Evolutionary conservation across 1,140 invertebrate genomes (phyloP).

Genomic region (Drosophila asahinai): DNA sequence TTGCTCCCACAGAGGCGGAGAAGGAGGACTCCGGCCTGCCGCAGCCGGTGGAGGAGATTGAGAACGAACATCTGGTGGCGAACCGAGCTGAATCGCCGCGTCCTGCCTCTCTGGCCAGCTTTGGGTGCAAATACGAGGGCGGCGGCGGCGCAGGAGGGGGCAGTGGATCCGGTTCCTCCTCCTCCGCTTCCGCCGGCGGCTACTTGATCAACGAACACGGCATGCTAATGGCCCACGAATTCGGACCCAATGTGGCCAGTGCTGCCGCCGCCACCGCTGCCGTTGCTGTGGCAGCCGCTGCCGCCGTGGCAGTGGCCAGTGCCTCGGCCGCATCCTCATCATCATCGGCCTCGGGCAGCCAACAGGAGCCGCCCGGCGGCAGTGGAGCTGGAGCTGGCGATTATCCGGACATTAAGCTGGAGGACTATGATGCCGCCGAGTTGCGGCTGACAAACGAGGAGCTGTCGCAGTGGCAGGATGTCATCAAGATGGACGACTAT

Average conservation of each 20-base stretch:
- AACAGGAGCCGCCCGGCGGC: constrained; percentile 27
- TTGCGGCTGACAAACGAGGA: constrained; percentile 82
- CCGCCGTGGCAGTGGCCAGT: constrained; percentile 37
- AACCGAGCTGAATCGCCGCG: constrained; percentile 47
- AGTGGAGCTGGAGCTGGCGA: constrained; percentile 34
- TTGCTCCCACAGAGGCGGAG: constrained; percentile 14
- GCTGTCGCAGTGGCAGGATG: constrained; percentile 87
- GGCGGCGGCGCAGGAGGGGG: background rate
- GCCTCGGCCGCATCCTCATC: constrained; percentile 26
- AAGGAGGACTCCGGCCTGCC: constrained; percentile 48
- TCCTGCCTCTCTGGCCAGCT: constrained; percentile 22
- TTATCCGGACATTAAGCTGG: constrained; percentile 72
- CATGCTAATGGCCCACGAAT: constrained; percentile 79
- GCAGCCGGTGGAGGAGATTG: constrained; percentile 78
- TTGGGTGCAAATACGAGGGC: constrained; percentile 51
- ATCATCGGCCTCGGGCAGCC: background rate
- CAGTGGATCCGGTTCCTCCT: background rate
- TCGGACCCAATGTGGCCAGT: constrained; percentile 56
- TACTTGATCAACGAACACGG: constrained; percentile 82
- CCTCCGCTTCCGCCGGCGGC: constrained; percentile 18
- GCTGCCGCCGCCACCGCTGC: constrained; percentile 60
- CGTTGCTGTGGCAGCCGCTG: constrained; percentile 62
- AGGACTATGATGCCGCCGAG: constrained; percentile 74
- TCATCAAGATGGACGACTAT: constrained; percentile 95
- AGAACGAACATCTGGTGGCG: constrained; percentile 75